Base-by-base conservation (phyloP, 2,113 vertebrate genomes). In the Xiphias gladius region DNA sequence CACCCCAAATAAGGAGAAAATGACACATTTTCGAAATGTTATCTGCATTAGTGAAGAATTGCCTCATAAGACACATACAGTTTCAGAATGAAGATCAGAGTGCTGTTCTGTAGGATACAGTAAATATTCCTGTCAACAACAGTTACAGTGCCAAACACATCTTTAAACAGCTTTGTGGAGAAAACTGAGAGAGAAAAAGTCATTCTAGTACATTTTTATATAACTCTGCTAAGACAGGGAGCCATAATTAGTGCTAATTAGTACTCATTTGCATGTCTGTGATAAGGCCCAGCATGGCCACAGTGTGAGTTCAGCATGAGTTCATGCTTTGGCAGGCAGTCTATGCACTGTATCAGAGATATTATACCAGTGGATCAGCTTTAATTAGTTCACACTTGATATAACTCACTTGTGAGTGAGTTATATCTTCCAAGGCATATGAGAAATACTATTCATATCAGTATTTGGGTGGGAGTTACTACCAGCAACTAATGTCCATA, bases 231-330 rank as follows among this genome's bases (percentile, higher is more conserved):
- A 95, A 96, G 96, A 97, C 95, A 96, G 94, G 95, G 96, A 96
- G 95, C 93, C 95, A 95, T 97, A 96, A 97, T 96, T 97, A 97
- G 95, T 94, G 95, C 96, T 97, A 97, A 97, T 97, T 96, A 97
- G 95, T 94, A 92, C 95, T 97, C 95, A 97, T 98, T 97, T 97
- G 96, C 96, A 97, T 97, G 96, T 95, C 94, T 97, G 96, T 97
- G 96, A 97, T 97, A 97, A 97, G 96, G 95, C 71, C 37, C 76
- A 68, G 69, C 69, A 62, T 73, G 76, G 63, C 48, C 95, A 94
- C 95, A 96, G 95, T 78, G 76, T 80, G 95, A 96, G 79, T 73
- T 82, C 71, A 80, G 95, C 96, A 96, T 55, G 66, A 59, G 67
- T 95, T 95, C 57, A 30, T 58, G 37, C 64, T 58, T 54, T 80